Conservation (phyloP, 2,797 vertebrate species). For the Siniperca undulata region DNA sequence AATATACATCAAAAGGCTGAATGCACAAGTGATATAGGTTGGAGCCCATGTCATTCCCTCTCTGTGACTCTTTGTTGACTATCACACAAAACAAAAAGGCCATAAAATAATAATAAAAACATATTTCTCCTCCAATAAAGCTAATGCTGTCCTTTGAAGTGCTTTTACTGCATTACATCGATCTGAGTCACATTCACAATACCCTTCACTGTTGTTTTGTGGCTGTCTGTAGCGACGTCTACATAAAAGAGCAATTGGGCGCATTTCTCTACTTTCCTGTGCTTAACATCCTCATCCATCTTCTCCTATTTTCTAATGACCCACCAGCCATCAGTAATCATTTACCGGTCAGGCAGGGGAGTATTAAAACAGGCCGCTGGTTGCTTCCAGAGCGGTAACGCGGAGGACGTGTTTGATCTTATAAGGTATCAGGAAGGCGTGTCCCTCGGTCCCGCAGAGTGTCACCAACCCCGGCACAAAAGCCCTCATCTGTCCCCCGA, state of each 20-base stretch:
- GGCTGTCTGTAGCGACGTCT: slow-evolving; percentile 34
- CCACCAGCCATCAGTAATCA: slow-evolving; percentile 67
- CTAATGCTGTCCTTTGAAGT: slow-evolving; percentile 38
- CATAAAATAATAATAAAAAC: slow-evolving; percentile 37
- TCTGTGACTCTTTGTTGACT: slow-evolving; percentile 20
- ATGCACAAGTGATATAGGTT: slow-evolving; percentile 42
- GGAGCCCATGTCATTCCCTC: slow-evolving; percentile 16
- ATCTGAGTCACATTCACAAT: slow-evolving; percentile 50
- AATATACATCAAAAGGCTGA: slow-evolving; percentile 46
- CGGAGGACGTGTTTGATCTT: slow-evolving; percentile 64
- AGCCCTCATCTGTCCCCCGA: slow-evolving; percentile 58
- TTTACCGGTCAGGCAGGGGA: slow-evolving; percentile 49
- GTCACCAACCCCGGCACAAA: slow-evolving; percentile 54
- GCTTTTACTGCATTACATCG: slow-evolving; percentile 37
- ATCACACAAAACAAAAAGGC: slow-evolving; percentile 21
- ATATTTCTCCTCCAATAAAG: slow-evolving; percentile 40
- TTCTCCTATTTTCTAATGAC: slow-evolving; percentile 57
- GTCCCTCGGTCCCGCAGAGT: slow-evolving; percentile 42
- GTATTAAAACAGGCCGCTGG: slow-evolving; percentile 42
- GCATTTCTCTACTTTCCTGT: slow-evolving; percentile 56
- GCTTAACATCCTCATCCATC: slow-evolving; percentile 63
- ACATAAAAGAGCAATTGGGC: slow-evolving; percentile 52
- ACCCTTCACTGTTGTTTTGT: slow-evolving; percentile 37
- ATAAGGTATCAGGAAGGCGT: slow-evolving; percentile 48
- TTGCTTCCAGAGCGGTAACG: slow-evolving; percentile 48